Conservation (phyloP, 2,113 vertebrate genomes). For the Eurypyga helias region DNA sequence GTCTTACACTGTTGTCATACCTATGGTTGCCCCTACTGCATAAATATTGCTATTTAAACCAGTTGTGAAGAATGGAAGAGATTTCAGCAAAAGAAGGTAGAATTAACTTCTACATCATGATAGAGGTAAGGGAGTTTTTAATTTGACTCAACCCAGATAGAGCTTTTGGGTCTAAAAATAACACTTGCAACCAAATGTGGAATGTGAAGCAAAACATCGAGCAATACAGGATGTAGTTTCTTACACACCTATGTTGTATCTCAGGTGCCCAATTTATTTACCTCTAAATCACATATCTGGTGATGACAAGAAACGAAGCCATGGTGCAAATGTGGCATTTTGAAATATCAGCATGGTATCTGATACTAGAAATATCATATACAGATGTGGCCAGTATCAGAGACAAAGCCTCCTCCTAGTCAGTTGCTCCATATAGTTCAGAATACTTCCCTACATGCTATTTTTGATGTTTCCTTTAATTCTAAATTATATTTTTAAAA, state of each 20-base stretch:
- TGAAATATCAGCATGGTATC: background rate
- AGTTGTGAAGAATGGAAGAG: background rate
- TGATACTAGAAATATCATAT: background rate
- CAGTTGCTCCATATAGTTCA: background rate
- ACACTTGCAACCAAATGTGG: background rate
- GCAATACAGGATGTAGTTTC: background rate
- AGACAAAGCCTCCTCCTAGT: background rate
- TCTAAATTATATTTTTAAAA: background rate
- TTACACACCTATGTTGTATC: fast-evolving
- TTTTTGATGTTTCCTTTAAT: background rate
- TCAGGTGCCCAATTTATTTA: background rate
- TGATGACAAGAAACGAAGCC: background rate
- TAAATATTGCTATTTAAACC: background rate
- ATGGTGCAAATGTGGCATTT: background rate
- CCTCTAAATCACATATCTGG: background rate
- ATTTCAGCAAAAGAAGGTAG: background rate
- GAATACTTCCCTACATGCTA: background rate
- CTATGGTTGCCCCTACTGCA: background rate
- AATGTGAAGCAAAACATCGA: background rate
- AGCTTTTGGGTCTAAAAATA: background rate
- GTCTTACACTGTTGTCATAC: background rate
- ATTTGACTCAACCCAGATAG: background rate
- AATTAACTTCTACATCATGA: background rate
- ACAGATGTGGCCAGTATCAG: background rate
- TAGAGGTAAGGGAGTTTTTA: background rate